A percentile compares a stretch with the other conserved stretches of the same genome.
Conservation (phyloP, 2,113 vertebrate species). For the Pedionomus torquatus region DNA sequence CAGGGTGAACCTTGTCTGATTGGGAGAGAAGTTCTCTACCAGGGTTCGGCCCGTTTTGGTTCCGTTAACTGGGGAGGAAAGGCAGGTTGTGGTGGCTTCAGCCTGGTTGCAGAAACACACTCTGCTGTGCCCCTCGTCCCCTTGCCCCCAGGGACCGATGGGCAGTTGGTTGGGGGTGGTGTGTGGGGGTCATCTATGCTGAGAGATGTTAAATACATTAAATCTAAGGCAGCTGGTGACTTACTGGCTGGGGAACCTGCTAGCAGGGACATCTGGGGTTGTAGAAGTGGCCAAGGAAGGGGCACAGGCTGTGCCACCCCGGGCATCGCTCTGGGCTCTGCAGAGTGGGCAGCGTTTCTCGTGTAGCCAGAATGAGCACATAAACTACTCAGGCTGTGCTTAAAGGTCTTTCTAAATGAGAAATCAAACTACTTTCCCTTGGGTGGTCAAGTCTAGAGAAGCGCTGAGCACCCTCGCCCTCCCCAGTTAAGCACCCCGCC, state of each 20-base stretch:
- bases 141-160: background rate
- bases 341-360: background rate
- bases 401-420: background rate
- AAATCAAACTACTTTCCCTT: background rate
- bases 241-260: background rate
- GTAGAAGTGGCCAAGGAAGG: background rate
- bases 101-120: background rate
- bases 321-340: background rate
- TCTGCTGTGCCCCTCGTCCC: background rate
- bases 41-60: constrained; percentile 76
- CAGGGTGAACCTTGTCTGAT: constrained; percentile 84
- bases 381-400: accelerated
- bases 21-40: constrained; percentile 82
- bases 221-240: background rate
- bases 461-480: background rate
- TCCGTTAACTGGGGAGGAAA: constrained; percentile 87
- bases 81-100: background rate
- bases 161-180: accelerated
- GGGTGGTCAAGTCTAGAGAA: accelerated
- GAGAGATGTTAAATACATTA: background rate
- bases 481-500: background rate
- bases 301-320: background rate
- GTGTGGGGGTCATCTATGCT: accelerated
- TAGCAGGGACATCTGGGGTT: accelerated
- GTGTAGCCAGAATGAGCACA: accelerated